Base-by-base conservation (phyloP, 1,140 invertebrate genomes). In the Hydropsyche tenuis region DNA sequence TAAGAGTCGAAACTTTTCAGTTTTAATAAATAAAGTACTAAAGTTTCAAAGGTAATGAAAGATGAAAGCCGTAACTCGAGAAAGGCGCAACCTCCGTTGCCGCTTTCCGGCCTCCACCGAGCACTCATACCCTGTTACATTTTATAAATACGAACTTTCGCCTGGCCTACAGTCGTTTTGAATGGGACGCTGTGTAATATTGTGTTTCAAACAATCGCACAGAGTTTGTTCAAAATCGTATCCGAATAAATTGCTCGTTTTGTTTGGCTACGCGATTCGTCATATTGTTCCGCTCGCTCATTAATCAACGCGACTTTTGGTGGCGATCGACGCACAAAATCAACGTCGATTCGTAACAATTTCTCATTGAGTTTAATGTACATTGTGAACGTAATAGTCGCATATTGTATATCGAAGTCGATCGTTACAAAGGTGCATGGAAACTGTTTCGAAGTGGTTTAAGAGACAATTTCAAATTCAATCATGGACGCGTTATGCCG, bases 1-100 rank as follows among this genome's bases (percentile, higher is more conserved):
- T 64, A 65, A 65, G 71, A 20, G 62, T 60, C 37, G 22, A 73
- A 73, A 73, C 42, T 73, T 73, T 73, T 73, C 71, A 73, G 62
- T 73, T 73, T 65, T 73, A 73, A 73, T 64, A 73, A 73, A 73
- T 73, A 73, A 65, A 73, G 71, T 66, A 66, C 62, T 30, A 27
- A 73, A 73, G 37, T 73, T 73, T 73, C 60, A 73, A 73, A 73
- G 62, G 63, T 73, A 73, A 73, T 64, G 71, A 73, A 73, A 48
- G 71, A 65, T 65, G 71, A 65, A 73, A 65, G 71, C 63, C 48
- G 62, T 72, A 72, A 72, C 70, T 53, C 45, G 71, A 65, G 45
- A 64, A 66, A 23, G 63, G 62, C 45, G 62, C 46, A 27, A 53
- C 56, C 56, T 20, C 56, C 56, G 20, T 60, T 20, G 20, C 56